Base-by-base conservation (phyloP, 2,113 vertebrate genomes). In the Onychostoma macrolepis region DNA sequence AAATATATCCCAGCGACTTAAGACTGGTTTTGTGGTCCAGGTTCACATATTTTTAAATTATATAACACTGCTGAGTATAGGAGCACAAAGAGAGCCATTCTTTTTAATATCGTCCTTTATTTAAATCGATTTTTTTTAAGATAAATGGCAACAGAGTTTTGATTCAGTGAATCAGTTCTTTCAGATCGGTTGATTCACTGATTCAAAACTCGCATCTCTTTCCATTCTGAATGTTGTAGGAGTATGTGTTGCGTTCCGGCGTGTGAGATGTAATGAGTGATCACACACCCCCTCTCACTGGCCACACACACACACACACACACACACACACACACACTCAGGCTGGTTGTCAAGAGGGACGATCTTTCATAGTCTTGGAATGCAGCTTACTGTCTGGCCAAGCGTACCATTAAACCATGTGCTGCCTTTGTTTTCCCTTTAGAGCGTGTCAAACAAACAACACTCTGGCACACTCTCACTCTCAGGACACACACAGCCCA, bases 371-470 rank as follows among this genome's bases (percentile, higher is more conserved):
- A n/a, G 90, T 89, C 84, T 90, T 91, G 91, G 94, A 95, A 96
- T 96, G 93, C 71, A 86, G 87, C 87, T 90, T 85, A 72, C 90
- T 94, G 95, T 95, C 94, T 95, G 92, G 90, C 69, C 89, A 86
- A 82, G 80, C 87, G 89, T 87, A 90, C 89, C 92, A 90, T 93
- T 94, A 93, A 91, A 93, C 91, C 91, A 90, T 91, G 85, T 83
- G 90, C 90, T 72, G 85, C 92, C 89, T 90, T 94, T 94, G 94
- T 95, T 80, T 89, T 72, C 85, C 89, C 90, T 90, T 90, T 89
- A 93, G 80, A 89, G 82, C 89, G 85, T 88, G 48, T 88, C 90
- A 90, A 92, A 92, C 93, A 94, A 94, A 94, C 92, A 93, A 89
- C 90, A 83, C 87, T 26, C 28, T 13, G 89, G 89, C 93, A 93